These are phyloP conservation scores for Drosophila bunnanda DNA, from an alignment of 2,888 invertebrate species.

Conservation along the genomic window DNA sequence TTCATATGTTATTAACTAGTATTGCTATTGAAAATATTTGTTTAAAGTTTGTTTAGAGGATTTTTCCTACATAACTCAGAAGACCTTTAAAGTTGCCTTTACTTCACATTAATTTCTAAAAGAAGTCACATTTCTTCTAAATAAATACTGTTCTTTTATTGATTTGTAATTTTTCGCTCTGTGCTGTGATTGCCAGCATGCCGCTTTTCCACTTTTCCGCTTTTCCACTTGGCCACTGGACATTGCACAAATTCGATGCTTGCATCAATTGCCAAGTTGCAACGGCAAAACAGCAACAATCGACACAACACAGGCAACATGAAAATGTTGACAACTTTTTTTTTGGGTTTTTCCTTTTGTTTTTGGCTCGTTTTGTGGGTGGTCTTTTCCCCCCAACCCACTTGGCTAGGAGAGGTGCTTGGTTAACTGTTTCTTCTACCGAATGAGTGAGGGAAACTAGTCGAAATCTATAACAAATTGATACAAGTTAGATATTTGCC, in stretches of 20 bases:
- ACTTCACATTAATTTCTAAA: not conserved
- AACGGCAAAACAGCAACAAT: slow-evolving; percentile 26
- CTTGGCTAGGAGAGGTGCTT: slow-evolving; percentile 12
- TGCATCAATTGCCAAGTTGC: slow-evolving; percentile 24
- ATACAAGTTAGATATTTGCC: not conserved
- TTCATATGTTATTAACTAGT: not conserved
- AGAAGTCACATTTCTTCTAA: not conserved
- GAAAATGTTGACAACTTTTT: slow-evolving; percentile 68
- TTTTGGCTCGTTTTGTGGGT: slow-evolving; percentile 29
- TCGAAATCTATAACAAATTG: not conserved
- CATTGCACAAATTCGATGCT: slow-evolving; percentile 67
- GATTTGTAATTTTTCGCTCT: not conserved
- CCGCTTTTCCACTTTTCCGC: slow-evolving; percentile 52
- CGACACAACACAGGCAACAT: slow-evolving; percentile 27
- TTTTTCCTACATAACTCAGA: no score
- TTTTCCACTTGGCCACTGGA: slow-evolving; percentile 68
- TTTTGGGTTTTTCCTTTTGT: not conserved
- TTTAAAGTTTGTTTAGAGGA: not conserved
- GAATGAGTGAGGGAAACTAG: not conserved
- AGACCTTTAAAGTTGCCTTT: not conserved
- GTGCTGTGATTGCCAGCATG: slow-evolving; percentile 30
- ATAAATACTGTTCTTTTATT: not conserved
- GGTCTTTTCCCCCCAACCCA: slow-evolving; percentile 3
- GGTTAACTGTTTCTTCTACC: slow-evolving; percentile 21
- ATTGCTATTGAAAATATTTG: not conserved